These are phyloP conservation scores for Platichthys stellatus DNA, from an alignment of 2,113 vertebrate genomes.

Conservation along the genomic window DNA sequence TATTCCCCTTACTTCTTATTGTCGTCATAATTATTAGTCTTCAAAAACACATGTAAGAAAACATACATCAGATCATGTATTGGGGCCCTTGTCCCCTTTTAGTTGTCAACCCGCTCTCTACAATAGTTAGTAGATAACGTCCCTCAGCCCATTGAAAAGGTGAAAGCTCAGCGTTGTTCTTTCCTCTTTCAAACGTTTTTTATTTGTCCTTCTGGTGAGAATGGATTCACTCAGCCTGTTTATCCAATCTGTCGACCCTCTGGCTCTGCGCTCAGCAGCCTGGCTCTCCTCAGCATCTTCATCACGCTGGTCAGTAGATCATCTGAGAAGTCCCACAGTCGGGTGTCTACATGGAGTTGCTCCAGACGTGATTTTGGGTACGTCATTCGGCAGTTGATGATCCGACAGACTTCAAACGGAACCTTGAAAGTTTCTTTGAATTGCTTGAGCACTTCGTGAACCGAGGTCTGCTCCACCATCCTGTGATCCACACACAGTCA, in stretches of 20 bases:
- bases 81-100: too few relatives aligned
- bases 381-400: neutral
- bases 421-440: constrained; percentile 1
- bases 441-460: neutral
- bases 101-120: too few relatives aligned
- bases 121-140: too few relatives aligned
- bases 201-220: neutral
- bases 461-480: constrained; percentile 15
- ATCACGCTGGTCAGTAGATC: constrained; percentile 42
- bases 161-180: too few relatives aligned
- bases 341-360: constrained; percentile 34
- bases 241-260: neutral
- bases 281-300: constrained; percentile 21
- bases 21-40: too few relatives aligned
- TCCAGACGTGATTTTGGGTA: neutral
- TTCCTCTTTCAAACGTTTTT: too few relatives aligned
- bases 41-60: too few relatives aligned
- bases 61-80: too few relatives aligned
- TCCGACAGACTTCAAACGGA: neutral
- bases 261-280: constrained; percentile 14
- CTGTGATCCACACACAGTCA: neutral
- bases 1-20: too few relatives aligned
- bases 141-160: too few relatives aligned
- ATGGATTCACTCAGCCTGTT: neutral
- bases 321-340: constrained; percentile 55